Conservation (phyloP, 2,888 invertebrate genomes). For the Ethmia dodecea region DNA sequence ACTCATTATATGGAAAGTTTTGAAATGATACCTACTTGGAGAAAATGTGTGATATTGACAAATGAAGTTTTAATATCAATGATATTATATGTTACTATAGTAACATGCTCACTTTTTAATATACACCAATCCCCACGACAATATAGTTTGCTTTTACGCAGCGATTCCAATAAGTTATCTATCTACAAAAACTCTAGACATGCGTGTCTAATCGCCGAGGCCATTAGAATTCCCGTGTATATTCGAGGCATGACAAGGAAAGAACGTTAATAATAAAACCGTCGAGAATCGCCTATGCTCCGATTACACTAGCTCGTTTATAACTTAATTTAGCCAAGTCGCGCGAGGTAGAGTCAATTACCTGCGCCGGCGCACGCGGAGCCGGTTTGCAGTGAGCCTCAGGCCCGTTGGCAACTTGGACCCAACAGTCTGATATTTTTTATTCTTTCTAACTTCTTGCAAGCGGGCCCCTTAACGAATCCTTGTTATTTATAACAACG, state of each 20-base stretch:
- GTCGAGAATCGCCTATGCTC: constrained; percentile 41
- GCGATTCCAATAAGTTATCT: too few relatives aligned
- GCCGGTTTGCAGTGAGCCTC: constrained; percentile 61
- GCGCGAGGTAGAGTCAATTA: constrained; percentile 15
- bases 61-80: too few relatives aligned
- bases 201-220: constrained; percentile 19
- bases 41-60: too few relatives aligned
- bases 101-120: too few relatives aligned
- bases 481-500: constrained; percentile 23
- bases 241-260: constrained; percentile 32
- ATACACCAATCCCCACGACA: too few relatives aligned
- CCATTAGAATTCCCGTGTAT: constrained; percentile 29
- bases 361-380: constrained; percentile 48
- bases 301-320: constrained; percentile 60
- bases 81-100: too few relatives aligned
- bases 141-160: too few relatives aligned
- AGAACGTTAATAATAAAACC: constrained; percentile 37
- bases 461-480: constrained; percentile 31
- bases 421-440: constrained; percentile 53
- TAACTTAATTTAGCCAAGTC: constrained; percentile 63
- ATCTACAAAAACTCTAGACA: constrained; percentile 2
- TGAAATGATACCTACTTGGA: too few relatives aligned
- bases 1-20: too few relatives aligned
- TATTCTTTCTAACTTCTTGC: constrained; percentile 44
- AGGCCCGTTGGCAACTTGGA: constrained; percentile 21